Evolutionary conservation across 2,797 vertebrate genomes (phyloP).

Genomic region (Otus scops): DNA sequence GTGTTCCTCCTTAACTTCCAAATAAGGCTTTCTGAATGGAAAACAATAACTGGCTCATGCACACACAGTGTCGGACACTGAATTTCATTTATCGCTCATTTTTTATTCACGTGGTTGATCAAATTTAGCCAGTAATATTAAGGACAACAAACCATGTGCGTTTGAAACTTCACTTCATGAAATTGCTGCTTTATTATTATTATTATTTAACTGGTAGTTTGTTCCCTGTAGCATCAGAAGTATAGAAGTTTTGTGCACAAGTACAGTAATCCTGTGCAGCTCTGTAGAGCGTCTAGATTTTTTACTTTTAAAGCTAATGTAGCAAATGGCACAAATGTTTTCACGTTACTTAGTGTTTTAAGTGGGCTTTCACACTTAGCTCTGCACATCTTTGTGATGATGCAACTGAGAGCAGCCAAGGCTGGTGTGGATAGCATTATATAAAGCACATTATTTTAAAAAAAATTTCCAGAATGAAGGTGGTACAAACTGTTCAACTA

Average conservation of each 20-base stretch:
- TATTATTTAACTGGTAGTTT: background rate
- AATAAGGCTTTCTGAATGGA: constrained; percentile 52
- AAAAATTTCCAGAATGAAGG: constrained; percentile 1
- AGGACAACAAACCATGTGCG: background rate
- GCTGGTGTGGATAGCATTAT: background rate
- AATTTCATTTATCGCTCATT: background rate
- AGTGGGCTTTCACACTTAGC: constrained; percentile 49
- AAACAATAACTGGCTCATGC: background rate
- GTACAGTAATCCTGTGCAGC: background rate
- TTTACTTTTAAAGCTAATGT: background rate
- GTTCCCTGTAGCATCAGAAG: background rate
- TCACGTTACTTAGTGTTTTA: background rate
- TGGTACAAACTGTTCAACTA: background rate
- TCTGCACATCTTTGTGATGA: constrained; percentile 11
- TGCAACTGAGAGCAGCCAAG: constrained; percentile 9
- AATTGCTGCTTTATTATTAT: background rate
- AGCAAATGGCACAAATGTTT: background rate
- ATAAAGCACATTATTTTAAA: background rate
- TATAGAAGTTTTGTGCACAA: background rate
- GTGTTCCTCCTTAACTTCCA: constrained; percentile 27
- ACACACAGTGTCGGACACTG: fast-evolving
- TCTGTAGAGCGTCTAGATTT: background rate
- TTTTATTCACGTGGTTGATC: background rate
- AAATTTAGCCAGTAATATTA: background rate
- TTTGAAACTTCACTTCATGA: background rate